A percentile compares a stretch with the other conserved stretches of the same genome.
Evolutionary conservation across 2,113 vertebrate genomes (phyloP).

Genomic region (Gallinago media): DNA sequence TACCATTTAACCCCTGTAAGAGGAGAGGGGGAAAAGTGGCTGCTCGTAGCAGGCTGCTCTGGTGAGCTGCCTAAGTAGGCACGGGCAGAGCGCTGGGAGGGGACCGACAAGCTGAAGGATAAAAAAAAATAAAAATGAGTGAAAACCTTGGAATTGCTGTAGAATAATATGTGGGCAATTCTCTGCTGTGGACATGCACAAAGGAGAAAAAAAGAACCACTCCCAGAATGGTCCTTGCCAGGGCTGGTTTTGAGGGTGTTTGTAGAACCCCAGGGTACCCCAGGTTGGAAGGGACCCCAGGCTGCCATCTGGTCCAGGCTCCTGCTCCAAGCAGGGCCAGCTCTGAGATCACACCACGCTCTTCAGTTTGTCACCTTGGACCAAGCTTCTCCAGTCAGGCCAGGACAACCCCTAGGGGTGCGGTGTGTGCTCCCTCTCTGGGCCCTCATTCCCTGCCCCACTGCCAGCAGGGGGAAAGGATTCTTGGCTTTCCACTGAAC

Average conservation of each 20-base stretch:
- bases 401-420: not conserved
- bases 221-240: not conserved
- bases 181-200: not conserved
- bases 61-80: not conserved
- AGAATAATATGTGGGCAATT: not conserved
- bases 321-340: not conserved
- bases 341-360: not conserved
- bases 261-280: not conserved
- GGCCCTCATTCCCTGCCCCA: not conserved
- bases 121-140: not conserved
- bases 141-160: not conserved
- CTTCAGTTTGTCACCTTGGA: not conserved
- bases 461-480: not conserved
- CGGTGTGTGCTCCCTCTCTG: not conserved
- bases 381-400: not conserved
- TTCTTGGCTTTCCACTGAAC: not conserved
- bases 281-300: not conserved
- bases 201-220: not conserved
- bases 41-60: not conserved
- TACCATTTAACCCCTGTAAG: not conserved
- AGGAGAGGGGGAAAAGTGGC: not conserved
- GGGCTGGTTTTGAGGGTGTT: not conserved
- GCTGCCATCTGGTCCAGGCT: rapidly evolving
- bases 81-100: not conserved
- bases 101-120: not conserved